These are phyloP conservation scores for Rhagonycha lutea DNA, from an alignment of 2,888 invertebrate genomes.

Conservation along the genomic window DNA sequence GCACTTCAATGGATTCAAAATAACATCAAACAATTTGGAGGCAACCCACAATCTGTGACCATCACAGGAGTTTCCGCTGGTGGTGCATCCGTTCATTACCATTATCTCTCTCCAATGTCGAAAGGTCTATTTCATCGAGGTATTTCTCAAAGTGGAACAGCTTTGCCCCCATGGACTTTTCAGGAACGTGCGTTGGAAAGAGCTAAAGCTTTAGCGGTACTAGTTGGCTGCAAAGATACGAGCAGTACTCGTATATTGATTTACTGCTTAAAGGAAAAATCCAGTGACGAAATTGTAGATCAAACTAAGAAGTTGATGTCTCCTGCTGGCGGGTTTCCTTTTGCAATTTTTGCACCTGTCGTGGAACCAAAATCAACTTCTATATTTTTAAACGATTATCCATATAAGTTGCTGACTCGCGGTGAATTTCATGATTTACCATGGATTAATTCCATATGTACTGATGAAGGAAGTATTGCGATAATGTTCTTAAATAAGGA, in stretches of 20 bases:
- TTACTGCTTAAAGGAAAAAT: constrained; percentile 63
- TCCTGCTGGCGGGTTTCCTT: not conserved
- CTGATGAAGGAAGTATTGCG: constrained; percentile 65
- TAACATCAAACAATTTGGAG: no score
- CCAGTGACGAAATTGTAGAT: constrained; percentile 65
- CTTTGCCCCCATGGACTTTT: constrained; percentile 61
- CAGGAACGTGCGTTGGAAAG: constrained; percentile 61
- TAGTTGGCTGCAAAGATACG: constrained; percentile 32
- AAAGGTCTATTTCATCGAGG: constrained; percentile 59
- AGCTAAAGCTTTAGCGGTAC: constrained; percentile 60
- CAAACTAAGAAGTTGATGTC: constrained; percentile 42
- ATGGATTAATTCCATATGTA: constrained; percentile 68
- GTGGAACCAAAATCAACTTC: no score
- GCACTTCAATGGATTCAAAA: no score
- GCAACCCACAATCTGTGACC: no score
- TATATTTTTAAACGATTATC: no score
- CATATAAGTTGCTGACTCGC: no score
- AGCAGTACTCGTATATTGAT: constrained; percentile 58
- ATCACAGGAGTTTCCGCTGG: no score
- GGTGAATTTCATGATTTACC: constrained; percentile 65
- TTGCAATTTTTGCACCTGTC: constrained; percentile 51
- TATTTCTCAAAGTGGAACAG: constrained; percentile 69
- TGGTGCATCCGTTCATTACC: constrained; percentile 51
- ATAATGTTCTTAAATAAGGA: not conserved
- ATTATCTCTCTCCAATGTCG: constrained; percentile 65